phyloP scores from a whole-genome alignment of 2,113 vertebrate species.

The Coturnix japonica region DNA sequence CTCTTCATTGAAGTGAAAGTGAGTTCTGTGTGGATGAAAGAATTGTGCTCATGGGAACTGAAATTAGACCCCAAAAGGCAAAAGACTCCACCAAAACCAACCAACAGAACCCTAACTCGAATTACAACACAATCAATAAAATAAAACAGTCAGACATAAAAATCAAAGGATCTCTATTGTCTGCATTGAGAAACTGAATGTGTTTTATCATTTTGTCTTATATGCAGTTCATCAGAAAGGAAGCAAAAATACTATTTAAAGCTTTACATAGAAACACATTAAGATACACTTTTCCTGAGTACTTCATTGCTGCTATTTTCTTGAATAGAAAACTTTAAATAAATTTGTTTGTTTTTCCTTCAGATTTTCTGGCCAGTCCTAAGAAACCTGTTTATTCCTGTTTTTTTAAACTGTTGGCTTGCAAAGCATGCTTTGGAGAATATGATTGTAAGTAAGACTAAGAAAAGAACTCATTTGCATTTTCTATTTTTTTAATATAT shows the following conservation, averaged over 20 bases:
- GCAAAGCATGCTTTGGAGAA: constrained; percentile 88
- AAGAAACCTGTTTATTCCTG: constrained; percentile 86
- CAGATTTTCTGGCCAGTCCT: constrained; percentile 86
- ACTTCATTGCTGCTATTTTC: neutral
- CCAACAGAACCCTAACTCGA: neutral
- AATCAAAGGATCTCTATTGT: neutral
- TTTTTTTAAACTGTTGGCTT: constrained; percentile 90
- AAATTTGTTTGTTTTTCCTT: constrained; percentile 42
- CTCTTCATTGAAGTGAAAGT: neutral
- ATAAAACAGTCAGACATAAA: neutral
- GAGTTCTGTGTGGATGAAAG: neutral
- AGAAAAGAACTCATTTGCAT: neutral
- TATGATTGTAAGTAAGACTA: constrained; percentile 85
- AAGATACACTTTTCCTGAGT: neutral
- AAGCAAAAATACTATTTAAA: neutral
- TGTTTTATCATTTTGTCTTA: neutral
- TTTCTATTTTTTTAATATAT: neutral
- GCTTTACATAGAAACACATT: neutral
- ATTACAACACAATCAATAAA: neutral
- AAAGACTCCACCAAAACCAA: neutral
- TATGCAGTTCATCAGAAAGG: neutral
- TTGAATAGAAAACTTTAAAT: constrained; percentile 22
- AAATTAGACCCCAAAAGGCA: neutral
- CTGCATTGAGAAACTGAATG: neutral
- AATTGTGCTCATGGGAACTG: neutral